Conservation (phyloP, 2,797 vertebrate genomes). For the Meriones psammophilus region DNA sequence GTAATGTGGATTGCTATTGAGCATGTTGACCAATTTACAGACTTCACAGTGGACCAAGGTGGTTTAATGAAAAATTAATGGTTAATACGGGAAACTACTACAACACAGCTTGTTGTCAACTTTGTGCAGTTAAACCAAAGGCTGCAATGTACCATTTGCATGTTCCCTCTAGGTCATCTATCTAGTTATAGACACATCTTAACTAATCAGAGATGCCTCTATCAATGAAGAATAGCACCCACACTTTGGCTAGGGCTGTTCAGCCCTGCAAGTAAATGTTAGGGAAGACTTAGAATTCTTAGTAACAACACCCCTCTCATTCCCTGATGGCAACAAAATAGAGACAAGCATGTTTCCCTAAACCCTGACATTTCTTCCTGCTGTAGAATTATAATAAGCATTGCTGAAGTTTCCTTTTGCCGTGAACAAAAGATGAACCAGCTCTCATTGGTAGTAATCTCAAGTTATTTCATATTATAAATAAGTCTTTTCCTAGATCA, state of each 20-base stretch:
- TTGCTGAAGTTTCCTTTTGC: background rate
- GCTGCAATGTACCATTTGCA: background rate
- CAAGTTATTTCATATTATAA: background rate
- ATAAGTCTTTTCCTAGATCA: background rate
- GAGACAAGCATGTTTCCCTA: background rate
- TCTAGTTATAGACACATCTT: background rate
- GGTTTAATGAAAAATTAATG: background rate
- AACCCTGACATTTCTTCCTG: background rate
- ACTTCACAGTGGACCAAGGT: background rate
- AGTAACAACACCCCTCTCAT: background rate
- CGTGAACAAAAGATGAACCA: background rate
- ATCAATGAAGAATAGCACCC: background rate
- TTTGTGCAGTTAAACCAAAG: background rate
- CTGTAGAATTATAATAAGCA: background rate
- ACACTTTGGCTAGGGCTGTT: background rate
- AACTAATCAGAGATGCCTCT: background rate
- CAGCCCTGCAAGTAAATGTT: background rate
- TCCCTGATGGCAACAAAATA: background rate
- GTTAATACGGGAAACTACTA: background rate
- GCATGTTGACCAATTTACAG: background rate
- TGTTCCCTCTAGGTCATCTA: background rate
- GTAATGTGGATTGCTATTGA: background rate
- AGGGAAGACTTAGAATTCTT: background rate
- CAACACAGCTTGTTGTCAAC: background rate
- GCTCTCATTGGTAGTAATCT: background rate